Evolutionary conservation across 2,113 vertebrate species (phyloP), one percentile per base, ranked within the genome.

Genomic region (Telmatochromis brichardi): DNA sequence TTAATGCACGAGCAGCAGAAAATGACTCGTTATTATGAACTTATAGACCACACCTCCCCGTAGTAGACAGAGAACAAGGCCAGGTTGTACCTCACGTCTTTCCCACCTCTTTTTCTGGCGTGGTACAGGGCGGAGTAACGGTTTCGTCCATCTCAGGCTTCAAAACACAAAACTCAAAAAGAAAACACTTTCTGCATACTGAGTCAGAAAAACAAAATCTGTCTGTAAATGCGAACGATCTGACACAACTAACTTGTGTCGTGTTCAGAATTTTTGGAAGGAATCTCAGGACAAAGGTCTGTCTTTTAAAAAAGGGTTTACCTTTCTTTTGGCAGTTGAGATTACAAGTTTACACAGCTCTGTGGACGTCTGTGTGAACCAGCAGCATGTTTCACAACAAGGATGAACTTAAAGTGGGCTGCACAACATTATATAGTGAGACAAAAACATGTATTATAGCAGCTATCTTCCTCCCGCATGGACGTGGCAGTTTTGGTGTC

Each of bases 321-420:
- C 7, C 13, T 57, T 28, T 8, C 13, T 28, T 57, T 57, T 57
- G 23, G 55, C 55, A 28, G 55, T 28, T 57, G 54, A 57, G 0
- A 57, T 57, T 15, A 57, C 12, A 57, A 0, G 6, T 26, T 0
- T 14, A 57, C 54, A 57, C 54, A 14, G 54, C 4, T 0, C 12
- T 57, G 54, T 26, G 23, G 54, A 26, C 54, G 0, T 26, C 54
- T 50, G 7, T 50, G 17, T 9, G 47, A 51, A 19, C 7, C 17
- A 51, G 47, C 23, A 57, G 23, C 23, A 28, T 8, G 23, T 57
- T 14, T 57, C 6, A 57, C 12, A 57, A 26, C 23, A 26, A 57
- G 54, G 23, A 57, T 57, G 54, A 57, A 14, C 54, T 5, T 28
- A 2, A 28, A 57, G 54, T 57, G 54, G 0, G 12, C 54, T 57